Evolutionary conservation across 2,113 vertebrate species (phyloP), one percentile per base, ranked within the genome.

Genomic region (Passer domesticus): DNA sequence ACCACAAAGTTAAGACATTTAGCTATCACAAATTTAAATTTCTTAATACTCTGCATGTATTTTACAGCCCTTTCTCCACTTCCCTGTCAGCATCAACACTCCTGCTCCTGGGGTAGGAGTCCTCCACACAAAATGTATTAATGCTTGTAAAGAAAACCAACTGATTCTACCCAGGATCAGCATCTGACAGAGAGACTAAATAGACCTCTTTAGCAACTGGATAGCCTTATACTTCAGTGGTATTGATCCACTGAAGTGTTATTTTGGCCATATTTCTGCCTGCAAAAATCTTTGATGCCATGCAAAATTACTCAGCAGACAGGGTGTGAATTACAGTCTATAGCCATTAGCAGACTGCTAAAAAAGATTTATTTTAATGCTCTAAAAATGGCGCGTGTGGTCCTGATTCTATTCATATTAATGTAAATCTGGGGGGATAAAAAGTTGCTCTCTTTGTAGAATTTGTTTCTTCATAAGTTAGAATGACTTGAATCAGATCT

Each of bases 201-300:
- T 92, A 94, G 88, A 96, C 93, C 90, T 96, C 94, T 95, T 95
- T 84, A 96, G 89, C 69, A 69, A 87, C 64, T 96, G 90, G 90
- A 94, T 89, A 92, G 92, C 91, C 82, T 97, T 94, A 69, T 94
- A 97, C 97, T 97, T 97, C 96, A 96, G 87, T 83, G 64, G 24
- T 97, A 98, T 97, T 79, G 96, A 98, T 96, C 97, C 76, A 59
- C 73, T 44, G 64, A 97, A 96, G 88, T 96, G 94, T 97, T 97
- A 97, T 96, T 97, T 90, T 91, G 73, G 43, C 70, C 77, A 83
- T 75, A 93, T 92, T 92, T 92, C 89, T 92, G 87, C 94, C 95
- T 94, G 67, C 89, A 96, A 92, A 96, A 96, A 81, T 96, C 90
- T 95, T 95, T 87, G 87, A 96, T 97, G 80, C 85, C 62, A 83